Evolutionary conservation across 1,140 invertebrate genomes (phyloP).

Genomic region (Dendroctonus ponderosae): DNA sequence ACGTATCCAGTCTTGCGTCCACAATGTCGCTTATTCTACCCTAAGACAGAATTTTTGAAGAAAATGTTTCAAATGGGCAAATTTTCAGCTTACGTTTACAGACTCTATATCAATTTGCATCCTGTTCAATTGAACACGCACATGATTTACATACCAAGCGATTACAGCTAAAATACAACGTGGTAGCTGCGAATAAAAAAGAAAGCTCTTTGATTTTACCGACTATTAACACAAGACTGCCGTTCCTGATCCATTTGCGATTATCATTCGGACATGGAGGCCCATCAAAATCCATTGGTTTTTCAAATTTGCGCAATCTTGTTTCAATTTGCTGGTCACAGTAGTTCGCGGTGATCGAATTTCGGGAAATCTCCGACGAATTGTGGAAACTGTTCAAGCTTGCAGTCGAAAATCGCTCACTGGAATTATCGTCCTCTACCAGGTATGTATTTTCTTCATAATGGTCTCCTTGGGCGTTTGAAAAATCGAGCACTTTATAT

Average conservation of each 20-base stretch:
- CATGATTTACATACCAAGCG: conserved; percentile 21
- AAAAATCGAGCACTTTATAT: not conserved
- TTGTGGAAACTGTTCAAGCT: not conserved
- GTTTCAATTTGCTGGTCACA: conserved; percentile 7
- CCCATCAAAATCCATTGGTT: conserved; percentile 14
- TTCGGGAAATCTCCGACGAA: not conserved
- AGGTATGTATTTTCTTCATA: not conserved
- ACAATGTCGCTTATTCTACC: conserved; percentile 20
- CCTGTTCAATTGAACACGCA: conserved; percentile 5
- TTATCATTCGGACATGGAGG: conserved; percentile 10
- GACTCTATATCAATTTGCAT: conserved; percentile 10
- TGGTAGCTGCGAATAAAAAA: not conserved
- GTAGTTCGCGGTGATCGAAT: not conserved
- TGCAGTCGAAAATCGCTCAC: conserved; percentile 7
- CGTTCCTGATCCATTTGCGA: conserved; percentile 12
- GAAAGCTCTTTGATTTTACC: not conserved
- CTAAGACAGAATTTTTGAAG: too few relatives aligned
- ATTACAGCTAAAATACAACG: conserved; percentile 8
- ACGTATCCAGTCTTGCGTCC: conserved; percentile 23
- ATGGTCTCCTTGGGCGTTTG: not conserved
- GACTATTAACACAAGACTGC: conserved; percentile 5
- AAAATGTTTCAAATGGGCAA: too few relatives aligned
- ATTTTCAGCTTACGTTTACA: conserved; percentile 11
- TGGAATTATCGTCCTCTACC: conserved; percentile 2
- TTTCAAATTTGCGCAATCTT: not conserved